A percentile compares a stretch with the other conserved stretches of the same genome.
Conservation (phyloP, 2,113 vertebrate species). For the Fregata magnificens region DNA sequence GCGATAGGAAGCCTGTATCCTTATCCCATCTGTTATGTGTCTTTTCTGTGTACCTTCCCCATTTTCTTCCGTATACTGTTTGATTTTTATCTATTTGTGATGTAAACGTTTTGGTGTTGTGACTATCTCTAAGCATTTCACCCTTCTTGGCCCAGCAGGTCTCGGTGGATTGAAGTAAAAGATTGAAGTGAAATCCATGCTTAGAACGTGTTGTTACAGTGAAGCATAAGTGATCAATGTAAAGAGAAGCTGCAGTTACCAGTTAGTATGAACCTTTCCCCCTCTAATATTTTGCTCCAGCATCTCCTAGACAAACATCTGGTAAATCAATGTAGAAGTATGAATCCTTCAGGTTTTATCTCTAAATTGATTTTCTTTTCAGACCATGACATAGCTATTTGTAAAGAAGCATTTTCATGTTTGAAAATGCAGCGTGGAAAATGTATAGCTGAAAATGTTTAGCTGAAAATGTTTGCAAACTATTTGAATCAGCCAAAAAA, state of each 20-base stretch:
- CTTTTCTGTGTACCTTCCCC: not conserved
- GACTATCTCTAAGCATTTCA: not conserved
- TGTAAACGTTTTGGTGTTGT: not conserved
- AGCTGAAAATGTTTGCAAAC: not conserved
- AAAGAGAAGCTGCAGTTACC: not conserved
- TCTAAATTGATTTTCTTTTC: not conserved
- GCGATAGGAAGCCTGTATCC: not conserved
- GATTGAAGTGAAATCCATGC: not conserved
- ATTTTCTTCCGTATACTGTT: not conserved
- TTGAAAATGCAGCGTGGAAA: not conserved
- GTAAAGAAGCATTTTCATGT: not conserved
- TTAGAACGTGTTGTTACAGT: not conserved
- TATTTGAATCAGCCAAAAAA: not conserved
- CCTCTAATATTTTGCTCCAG: not conserved
- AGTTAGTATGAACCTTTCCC: not conserved
- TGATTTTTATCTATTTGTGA: not conserved
- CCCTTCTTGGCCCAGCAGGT: not conserved
- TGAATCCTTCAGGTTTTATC: not conserved
- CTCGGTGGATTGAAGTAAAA: not conserved
- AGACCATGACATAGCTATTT: not conserved
- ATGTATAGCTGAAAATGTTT: fast-evolving
- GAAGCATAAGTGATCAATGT: not conserved
- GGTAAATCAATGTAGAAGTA: not conserved
- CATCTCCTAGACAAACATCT: not conserved
- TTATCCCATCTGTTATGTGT: not conserved